phyloP scores from a whole-genome alignment of 2,888 invertebrate genomes.

The Phengaris arion region DNA sequence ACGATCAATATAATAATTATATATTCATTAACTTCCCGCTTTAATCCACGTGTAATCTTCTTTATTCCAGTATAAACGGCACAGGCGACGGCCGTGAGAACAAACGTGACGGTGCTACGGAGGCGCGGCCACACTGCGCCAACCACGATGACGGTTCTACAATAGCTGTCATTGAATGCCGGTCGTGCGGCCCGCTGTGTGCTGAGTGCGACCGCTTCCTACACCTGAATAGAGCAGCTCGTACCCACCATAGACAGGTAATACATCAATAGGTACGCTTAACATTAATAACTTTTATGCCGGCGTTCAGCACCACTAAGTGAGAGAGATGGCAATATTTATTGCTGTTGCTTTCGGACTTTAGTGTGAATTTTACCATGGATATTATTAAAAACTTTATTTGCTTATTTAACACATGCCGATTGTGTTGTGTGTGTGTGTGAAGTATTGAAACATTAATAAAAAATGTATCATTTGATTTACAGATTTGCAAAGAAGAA shows the following conservation, averaged over 20 bases:
- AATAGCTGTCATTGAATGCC: slow-evolving; percentile 94
- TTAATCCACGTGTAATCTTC: neutral
- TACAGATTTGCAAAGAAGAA: slow-evolving; percentile 94
- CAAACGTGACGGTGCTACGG: slow-evolving; percentile 51
- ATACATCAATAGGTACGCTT: neutral
- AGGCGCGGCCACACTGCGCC: slow-evolving; percentile 88
- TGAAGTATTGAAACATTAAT: neutral
- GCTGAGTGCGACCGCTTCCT: slow-evolving; percentile 97
- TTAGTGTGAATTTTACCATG: no score
- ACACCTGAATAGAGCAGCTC: slow-evolving; percentile 92
- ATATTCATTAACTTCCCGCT: neutral
- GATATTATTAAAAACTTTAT: no score
- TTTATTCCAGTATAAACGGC: slow-evolving; percentile 47
- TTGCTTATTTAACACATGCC: no score
- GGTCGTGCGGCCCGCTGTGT: slow-evolving; percentile 94
- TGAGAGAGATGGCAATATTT: no score
- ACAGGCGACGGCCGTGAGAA: slow-evolving; percentile 50
- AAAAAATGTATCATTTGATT: neutral
- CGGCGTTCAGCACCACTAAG: no score
- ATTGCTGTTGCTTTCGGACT: no score
- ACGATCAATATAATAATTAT: no score
- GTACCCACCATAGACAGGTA: slow-evolving; percentile 91
- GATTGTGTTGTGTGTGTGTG: no score
- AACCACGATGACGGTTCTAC: slow-evolving; percentile 99
- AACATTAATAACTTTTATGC: no score